Base-by-base conservation (phyloP, 2,797 vertebrate species). In the Hydrocynus forskahlii region DNA sequence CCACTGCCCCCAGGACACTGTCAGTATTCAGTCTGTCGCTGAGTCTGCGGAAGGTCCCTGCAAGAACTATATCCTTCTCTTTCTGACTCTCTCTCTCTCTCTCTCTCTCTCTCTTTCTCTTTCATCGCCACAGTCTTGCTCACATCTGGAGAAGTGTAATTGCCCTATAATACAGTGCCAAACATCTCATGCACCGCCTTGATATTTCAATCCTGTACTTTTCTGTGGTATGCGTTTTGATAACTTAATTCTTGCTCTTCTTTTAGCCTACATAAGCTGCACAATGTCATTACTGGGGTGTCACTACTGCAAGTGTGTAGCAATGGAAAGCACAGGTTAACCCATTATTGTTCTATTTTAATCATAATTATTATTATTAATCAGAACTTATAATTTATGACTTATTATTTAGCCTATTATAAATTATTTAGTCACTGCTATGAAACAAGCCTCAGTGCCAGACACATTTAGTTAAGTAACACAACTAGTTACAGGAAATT, bases 81-180 rank as follows among this genome's bases (percentile, higher is more conserved):
- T 88, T 90, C 86, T 91, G 48, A 48, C 66, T 63, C 78, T 81
- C 21, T 83, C 82, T 79, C 82, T 59, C 68, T 52, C 75, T 68
- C 68, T 89, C 82, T 86, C 88, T 90, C 86, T 91, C 88, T 88
- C n/a, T 29, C 77, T 68, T 64, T 89, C 82, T 86, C 88, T 90
- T 85, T 91, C 88, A 89, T 83, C 92, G 78, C 92, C 87, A 25
- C 92, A 90, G 92, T 55, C 90, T 92, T 88, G 89, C 70, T 86
- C 87, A 94, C 93, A 95, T 93, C 93, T 96, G 93, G 92, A 91
- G 89, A 89, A 90, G 91, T 89, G 84, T 89, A 90, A 73, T 93
- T 87, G 85, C 85, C 86, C 88, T 90, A 81, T 92, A 93, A 94
- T 91, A 91, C 86, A 90, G 87, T 75, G 69, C 5, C 68, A 88